These are phyloP conservation scores for Syncerus caffer DNA, from an alignment of 2,797 vertebrate genomes.

Conservation along the genomic window DNA sequence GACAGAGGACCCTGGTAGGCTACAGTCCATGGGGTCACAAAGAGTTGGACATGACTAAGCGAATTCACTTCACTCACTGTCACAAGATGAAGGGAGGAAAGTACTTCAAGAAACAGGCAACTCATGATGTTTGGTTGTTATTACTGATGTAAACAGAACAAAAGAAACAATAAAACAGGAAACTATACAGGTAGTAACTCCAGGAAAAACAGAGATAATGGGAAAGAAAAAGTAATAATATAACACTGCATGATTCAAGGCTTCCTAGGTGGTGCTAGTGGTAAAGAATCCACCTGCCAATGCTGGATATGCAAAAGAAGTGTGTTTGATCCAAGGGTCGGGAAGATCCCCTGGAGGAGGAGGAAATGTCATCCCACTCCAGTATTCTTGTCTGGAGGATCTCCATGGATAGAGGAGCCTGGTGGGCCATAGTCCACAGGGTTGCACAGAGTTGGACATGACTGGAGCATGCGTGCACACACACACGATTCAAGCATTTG, in stretches of 20 bases:
- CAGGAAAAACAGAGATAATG: neutral
- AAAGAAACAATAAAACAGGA: conserved; percentile 19
- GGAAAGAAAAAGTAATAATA: neutral
- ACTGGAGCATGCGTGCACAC: accelerated
- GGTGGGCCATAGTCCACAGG: neutral
- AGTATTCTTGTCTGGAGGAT: neutral
- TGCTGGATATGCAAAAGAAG: neutral
- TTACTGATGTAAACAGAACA: neutral
- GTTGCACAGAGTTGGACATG: neutral
- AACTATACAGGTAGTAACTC: neutral
- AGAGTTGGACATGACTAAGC: accelerated
- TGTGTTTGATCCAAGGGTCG: neutral
- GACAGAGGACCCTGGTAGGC: too few species aligned
- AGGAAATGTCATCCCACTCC: neutral
- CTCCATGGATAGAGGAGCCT: neutral
- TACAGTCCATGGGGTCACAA: too few species aligned
- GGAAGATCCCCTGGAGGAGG: neutral
- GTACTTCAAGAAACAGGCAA: neutral
- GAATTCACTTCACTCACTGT: neutral
- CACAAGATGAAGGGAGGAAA: neutral
- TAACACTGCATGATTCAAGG: neutral
- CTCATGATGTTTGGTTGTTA: neutral
- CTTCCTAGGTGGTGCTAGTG: neutral
- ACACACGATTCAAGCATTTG: neutral
- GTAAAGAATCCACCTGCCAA: neutral